These are phyloP conservation scores for Latrodectus elegans DNA, from an alignment of 2,888 invertebrate genomes.

Conservation along the genomic window DNA sequence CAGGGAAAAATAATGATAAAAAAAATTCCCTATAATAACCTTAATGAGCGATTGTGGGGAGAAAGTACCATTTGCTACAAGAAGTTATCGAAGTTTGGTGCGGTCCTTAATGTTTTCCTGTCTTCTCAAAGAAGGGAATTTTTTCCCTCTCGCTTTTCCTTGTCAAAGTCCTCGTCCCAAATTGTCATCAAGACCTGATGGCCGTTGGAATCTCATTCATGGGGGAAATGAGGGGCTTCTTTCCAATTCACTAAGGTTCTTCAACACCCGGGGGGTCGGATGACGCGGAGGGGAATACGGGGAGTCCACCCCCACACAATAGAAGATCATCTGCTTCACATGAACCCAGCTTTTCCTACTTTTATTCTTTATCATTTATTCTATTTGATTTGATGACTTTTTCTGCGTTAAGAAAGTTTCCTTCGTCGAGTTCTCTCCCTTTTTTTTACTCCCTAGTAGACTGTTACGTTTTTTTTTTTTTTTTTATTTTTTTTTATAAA, in stretches of 20 bases:
- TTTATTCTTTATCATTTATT: slow-evolving; percentile 32
- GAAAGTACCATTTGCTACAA: slow-evolving; percentile 46
- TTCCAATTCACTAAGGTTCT: neutral
- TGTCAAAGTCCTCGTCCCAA: slow-evolving; percentile 22
- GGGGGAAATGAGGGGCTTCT: slow-evolving; percentile 17
- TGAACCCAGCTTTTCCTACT: slow-evolving; percentile 4
- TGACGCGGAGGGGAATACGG: neutral
- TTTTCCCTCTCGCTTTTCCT: slow-evolving; percentile 21
- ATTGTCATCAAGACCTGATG: slow-evolving; percentile 38
- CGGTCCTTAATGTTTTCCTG: slow-evolving; percentile 52
- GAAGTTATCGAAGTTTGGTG: slow-evolving; percentile 47
- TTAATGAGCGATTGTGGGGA: slow-evolving; percentile 58
- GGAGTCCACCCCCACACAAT: slow-evolving; percentile 29
- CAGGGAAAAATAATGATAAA: neutral
- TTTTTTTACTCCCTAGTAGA: neutral
- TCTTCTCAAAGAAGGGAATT: slow-evolving; percentile 5
- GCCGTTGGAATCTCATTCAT: slow-evolving; percentile 24
- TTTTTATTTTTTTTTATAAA: neutral
- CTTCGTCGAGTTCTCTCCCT: neutral
- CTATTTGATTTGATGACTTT: slow-evolving; percentile 57
- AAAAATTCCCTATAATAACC: slow-evolving; percentile 46
- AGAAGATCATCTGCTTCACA: slow-evolving; percentile 38
- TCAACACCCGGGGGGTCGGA: slow-evolving; percentile 21
- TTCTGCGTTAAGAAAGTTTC: slow-evolving; percentile 5
- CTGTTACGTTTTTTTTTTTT: neutral